These are phyloP conservation scores for Drosophila obscura DNA, from an alignment of 1,140 invertebrate species.

Conservation along the genomic window DNA sequence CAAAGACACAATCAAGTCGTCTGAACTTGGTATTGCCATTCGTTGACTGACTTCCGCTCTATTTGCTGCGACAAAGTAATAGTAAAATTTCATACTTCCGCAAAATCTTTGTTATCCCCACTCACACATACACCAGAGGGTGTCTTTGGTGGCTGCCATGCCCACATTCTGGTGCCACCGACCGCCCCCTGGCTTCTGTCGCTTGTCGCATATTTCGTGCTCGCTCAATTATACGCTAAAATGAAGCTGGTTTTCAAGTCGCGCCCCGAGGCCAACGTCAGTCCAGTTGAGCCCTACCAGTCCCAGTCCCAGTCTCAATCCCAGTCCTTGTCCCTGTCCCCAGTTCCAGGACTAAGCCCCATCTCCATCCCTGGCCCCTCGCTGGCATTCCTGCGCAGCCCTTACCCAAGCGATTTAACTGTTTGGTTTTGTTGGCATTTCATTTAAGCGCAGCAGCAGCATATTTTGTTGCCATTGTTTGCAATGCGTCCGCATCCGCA, in stretches of 20 bases:
- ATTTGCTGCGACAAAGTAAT: conserved; percentile 79
- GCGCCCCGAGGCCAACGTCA: conserved; percentile 54
- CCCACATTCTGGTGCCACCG: conserved; percentile 48
- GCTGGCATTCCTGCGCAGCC: conserved; percentile 31
- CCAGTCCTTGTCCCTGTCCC: not conserved
- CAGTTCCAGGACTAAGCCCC: not conserved
- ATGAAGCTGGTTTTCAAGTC: conserved; percentile 76
- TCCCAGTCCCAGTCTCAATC: conserved; percentile 10
- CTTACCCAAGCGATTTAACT: conserved; percentile 56
- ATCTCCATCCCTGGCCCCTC: not conserved
- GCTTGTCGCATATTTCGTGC: conserved; percentile 76
- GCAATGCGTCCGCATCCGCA: conserved; percentile 56
- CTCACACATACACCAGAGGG: conserved; percentile 7
- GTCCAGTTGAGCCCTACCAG: conserved; percentile 20
- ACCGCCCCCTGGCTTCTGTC: conserved; percentile 55
- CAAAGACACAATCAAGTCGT: conserved; percentile 71
- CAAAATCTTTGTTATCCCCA: conserved; percentile 62
- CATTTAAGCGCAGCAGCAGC: conserved; percentile 74
- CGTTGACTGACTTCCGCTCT: conserved; percentile 80
- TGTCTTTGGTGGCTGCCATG: conserved; percentile 29
- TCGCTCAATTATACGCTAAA: conserved; percentile 79
- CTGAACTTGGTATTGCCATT: conserved; percentile 54
- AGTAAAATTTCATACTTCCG: conserved; percentile 80
- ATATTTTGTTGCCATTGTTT: conserved; percentile 81
- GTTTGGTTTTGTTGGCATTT: conserved; percentile 78